These are phyloP conservation scores for Pluvialis apricaria DNA, from an alignment of 2,113 vertebrate species.

Conservation along the genomic window DNA sequence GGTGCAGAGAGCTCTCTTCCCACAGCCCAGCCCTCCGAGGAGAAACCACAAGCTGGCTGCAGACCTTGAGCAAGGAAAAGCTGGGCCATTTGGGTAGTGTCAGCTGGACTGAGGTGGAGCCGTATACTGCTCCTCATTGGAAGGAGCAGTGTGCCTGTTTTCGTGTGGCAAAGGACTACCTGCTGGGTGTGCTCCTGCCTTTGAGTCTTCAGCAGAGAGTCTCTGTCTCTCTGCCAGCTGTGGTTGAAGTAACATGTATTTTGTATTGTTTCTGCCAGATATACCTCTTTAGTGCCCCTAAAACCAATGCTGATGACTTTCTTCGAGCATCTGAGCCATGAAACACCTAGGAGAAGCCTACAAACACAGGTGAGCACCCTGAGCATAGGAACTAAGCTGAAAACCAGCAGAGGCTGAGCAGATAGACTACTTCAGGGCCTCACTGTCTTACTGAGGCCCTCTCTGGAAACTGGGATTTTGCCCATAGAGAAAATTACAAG, in stretches of 20 bases:
- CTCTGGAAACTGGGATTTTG: neutral
- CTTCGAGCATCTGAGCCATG: neutral
- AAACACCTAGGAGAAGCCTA: neutral
- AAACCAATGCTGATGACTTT: neutral
- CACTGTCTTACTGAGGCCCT: neutral
- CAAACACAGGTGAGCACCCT: neutral
- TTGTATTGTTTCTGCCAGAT: neutral
- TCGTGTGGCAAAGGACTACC: neutral
- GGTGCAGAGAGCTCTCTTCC: slow-evolving; percentile 21
- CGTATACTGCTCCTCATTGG: fast-evolving
- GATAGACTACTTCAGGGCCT: neutral
- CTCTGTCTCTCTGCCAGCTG: neutral
- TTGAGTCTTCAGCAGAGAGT: neutral
- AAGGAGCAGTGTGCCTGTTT: neutral
- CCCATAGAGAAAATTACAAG: neutral
- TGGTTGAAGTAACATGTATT: neutral
- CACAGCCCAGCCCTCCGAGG: neutral
- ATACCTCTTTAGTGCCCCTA: neutral
- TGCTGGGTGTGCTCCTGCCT: neutral
- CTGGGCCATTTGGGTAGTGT: neutral
- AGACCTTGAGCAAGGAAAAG: neutral
- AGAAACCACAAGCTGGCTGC: neutral
- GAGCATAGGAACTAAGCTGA: neutral
- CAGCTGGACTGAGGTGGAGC: neutral
- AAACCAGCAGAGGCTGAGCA: neutral